These are phyloP conservation scores for Chrosomus eos DNA, from an alignment of 2,797 vertebrate genomes.

Conservation along the genomic window DNA sequence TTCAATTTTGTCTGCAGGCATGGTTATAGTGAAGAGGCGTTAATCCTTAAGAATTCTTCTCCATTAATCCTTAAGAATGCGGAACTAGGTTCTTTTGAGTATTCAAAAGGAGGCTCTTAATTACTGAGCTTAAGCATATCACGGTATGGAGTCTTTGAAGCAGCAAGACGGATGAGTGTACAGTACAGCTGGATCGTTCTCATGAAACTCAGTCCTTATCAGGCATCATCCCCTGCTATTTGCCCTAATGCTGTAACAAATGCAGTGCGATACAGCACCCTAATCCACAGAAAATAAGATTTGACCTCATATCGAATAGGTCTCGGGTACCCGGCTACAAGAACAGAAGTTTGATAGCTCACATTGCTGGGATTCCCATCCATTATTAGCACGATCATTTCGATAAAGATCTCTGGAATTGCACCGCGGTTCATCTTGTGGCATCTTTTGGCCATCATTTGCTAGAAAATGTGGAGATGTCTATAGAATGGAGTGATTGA, in stretches of 20 bases:
- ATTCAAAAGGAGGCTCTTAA: conserved; percentile 10
- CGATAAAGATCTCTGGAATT: conserved; percentile 36
- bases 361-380: conserved; percentile 10
- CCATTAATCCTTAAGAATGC: conserved; percentile 19
- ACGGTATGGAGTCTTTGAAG: conserved; percentile 1
- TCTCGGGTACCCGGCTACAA: background rate
- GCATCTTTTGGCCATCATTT: conserved; percentile 30
- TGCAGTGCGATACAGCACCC: background rate
- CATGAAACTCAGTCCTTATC: conserved; percentile 21
- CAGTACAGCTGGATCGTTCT: background rate
- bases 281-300: conserved; percentile 39
- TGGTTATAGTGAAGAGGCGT: background rate
- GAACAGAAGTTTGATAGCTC: conserved; percentile 11
- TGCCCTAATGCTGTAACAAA: conserved; percentile 32
- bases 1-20: background rate
- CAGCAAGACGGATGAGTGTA: background rate
- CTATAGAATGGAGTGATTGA: conserved; percentile 41
- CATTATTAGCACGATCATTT: conserved; percentile 22
- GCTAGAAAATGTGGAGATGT: conserved; percentile 32
- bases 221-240: conserved; percentile 19
- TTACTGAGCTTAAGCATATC: conserved; percentile 16
- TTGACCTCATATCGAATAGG: conserved; percentile 2
- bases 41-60: background rate
- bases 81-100: background rate
- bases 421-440: conserved; percentile 3